Conservation (phyloP, 1,140 invertebrate species). For the Apolygus lucorum region DNA sequence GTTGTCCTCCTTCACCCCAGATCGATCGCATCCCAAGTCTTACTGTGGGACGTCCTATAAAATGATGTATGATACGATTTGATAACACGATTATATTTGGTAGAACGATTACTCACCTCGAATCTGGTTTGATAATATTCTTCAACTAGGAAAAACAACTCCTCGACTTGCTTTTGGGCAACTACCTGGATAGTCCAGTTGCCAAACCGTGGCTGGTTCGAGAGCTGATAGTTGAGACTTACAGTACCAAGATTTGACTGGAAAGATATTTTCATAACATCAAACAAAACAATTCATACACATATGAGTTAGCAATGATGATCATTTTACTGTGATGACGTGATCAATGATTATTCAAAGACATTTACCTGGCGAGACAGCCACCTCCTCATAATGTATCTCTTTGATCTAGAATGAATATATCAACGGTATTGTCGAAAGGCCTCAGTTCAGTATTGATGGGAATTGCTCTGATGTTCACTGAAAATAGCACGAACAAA, state of each 20-base stretch:
- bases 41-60: too few species aligned
- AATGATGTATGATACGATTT: too few species aligned
- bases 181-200: constrained; percentile 84
- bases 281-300: too few species aligned
- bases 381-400: constrained; percentile 82
- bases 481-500: too few species aligned
- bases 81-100: too few species aligned
- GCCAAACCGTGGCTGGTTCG: constrained; percentile 84
- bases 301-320: background rate
- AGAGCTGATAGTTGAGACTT: constrained; percentile 78
- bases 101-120: constrained; percentile 60
- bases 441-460: constrained; percentile 81
- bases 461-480: constrained; percentile 78
- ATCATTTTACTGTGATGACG: background rate
- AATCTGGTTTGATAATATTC: constrained; percentile 90
- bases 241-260: constrained; percentile 84
- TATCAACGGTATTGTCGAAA: constrained; percentile 78
- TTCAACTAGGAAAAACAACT: constrained; percentile 77
- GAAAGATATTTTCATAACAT: too few species aligned
- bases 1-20: too few species aligned
- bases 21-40: too few species aligned
- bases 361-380: constrained; percentile 59
- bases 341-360: background rate
- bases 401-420: constrained; percentile 77
- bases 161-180: constrained; percentile 78